These are phyloP conservation scores for Lates calcarifer DNA, from an alignment of 2,113 vertebrate species.

Conservation along the genomic window DNA sequence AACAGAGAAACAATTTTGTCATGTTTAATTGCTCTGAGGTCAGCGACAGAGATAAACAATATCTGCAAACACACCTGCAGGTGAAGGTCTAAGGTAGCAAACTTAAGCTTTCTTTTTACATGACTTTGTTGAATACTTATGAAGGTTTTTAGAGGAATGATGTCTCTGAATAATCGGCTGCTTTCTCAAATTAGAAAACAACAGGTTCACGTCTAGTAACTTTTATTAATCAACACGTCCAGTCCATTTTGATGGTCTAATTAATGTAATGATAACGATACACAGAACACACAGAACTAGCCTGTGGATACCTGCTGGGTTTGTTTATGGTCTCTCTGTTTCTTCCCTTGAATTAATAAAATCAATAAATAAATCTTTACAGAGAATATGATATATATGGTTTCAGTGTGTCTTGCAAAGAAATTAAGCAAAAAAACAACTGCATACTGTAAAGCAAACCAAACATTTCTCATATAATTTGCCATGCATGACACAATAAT, in stretches of 20 bases:
- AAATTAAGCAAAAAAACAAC: not conserved
- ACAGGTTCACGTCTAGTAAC: too few relatives aligned
- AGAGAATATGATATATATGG: too few relatives aligned
- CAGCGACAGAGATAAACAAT: not conserved
- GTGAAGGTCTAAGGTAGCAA: not conserved
- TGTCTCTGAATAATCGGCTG: not conserved
- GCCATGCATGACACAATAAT: not conserved
- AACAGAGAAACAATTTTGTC: slow-evolving; percentile 91
- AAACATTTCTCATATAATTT: not conserved
- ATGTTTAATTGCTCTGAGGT: slow-evolving; percentile 88
- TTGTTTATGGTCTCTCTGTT: too few relatives aligned
- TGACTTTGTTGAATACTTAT: not conserved
- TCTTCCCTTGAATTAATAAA: too few relatives aligned
- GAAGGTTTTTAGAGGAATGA: not conserved
- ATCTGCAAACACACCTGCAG: not conserved
- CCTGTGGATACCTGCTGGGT: too few relatives aligned
- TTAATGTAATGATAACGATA: too few relatives aligned
- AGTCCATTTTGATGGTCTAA: not conserved
- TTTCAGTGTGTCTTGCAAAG: too few relatives aligned
- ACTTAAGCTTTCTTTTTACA: not conserved
- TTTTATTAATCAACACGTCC: not conserved
- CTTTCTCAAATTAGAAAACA: not conserved
- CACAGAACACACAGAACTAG: too few relatives aligned
- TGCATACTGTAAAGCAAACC: not conserved
- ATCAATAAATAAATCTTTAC: too few relatives aligned